Conservation (phyloP, 2,888 invertebrate species). For the Agrotis segetum region DNA sequence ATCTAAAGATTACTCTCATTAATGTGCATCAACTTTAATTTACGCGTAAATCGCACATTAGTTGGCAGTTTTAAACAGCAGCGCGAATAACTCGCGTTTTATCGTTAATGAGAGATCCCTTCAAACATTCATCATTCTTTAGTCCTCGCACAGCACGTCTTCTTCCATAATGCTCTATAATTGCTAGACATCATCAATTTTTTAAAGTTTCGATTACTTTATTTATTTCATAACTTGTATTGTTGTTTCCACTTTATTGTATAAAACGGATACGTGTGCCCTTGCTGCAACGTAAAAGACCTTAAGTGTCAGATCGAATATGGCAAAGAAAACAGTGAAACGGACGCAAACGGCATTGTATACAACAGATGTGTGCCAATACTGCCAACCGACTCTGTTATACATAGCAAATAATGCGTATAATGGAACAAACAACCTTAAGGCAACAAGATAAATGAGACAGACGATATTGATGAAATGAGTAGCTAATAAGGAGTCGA, state of each 20-base stretch:
- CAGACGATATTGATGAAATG: conserved; percentile 2
- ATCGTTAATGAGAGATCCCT: conserved; percentile 18
- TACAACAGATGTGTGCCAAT: conserved; percentile 53
- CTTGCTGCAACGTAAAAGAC: conserved; percentile 72
- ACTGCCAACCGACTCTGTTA: conserved; percentile 41
- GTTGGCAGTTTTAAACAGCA: conserved; percentile 34
- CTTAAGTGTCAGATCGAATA: conserved; percentile 73
- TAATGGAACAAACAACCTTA: conserved; percentile 38
- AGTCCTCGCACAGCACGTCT: too few species aligned
- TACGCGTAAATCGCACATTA: conserved; percentile 27
- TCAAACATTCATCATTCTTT: background rate
- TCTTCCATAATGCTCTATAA: too few species aligned
- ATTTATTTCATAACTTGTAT: background rate
- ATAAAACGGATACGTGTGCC: conserved; percentile 54
- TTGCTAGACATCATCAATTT: too few species aligned
- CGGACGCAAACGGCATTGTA: conserved; percentile 57
- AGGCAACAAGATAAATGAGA: conserved; percentile 23
- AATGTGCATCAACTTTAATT: conserved; percentile 37
- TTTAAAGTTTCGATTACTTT: too few species aligned
- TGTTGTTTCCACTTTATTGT: conserved; percentile 20
- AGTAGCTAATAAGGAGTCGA: background rate
- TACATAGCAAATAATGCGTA: conserved; percentile 32
- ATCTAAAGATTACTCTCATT: conserved; percentile 12
- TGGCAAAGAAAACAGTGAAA: conserved; percentile 71
- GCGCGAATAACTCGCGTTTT: background rate